A percentile compares a stretch with the other conserved stretches of the same genome.
phyloP scores from a whole-genome alignment of 2,888 invertebrate species.

The Seira sanloemensis region DNA sequence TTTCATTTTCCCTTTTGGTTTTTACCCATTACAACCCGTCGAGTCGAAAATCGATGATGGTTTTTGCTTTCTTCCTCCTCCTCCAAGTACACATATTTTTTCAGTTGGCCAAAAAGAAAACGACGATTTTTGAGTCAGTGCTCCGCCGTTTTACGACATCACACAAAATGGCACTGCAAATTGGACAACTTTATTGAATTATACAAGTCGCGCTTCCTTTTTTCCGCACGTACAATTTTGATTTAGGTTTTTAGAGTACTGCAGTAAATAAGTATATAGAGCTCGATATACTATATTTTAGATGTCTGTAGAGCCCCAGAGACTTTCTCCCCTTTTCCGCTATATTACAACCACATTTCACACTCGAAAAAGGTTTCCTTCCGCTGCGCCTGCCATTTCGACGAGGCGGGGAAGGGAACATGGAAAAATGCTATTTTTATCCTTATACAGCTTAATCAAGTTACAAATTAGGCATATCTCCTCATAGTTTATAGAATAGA shows the following conservation, averaged over 20 bases:
- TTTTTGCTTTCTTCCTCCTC: slow-evolving; percentile 28
- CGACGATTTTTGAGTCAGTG: slow-evolving; percentile 59
- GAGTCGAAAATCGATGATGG: slow-evolving; percentile 47
- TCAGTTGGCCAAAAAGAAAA: slow-evolving; percentile 34
- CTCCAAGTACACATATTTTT: slow-evolving; percentile 14
- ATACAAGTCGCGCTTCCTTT: not conserved
- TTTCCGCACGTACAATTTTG: not conserved
- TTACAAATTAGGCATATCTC: not conserved
- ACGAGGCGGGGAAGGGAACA: slow-evolving; percentile 2
- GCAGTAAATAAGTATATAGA: slow-evolving; percentile 29
- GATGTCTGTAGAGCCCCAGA: not conserved
- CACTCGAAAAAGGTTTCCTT: slow-evolving; percentile 7
- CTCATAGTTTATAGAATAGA: not conserved
- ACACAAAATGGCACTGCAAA: slow-evolving; percentile 42
- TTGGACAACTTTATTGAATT: slow-evolving; percentile 34
- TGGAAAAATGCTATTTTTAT: not conserved
- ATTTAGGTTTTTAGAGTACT: not conserved
- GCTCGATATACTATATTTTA: slow-evolving; percentile 24
- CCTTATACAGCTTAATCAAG: slow-evolving; percentile 21
- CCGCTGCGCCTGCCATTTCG: slow-evolving; percentile 21
- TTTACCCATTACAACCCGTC: slow-evolving; percentile 30
- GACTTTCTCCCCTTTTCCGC: not conserved
- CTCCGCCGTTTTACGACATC: not conserved
- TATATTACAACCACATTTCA: not conserved
- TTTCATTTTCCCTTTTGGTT: not conserved